phyloP scores from a whole-genome alignment of 2,888 invertebrate genomes.

The Drosophila robusta region DNA sequence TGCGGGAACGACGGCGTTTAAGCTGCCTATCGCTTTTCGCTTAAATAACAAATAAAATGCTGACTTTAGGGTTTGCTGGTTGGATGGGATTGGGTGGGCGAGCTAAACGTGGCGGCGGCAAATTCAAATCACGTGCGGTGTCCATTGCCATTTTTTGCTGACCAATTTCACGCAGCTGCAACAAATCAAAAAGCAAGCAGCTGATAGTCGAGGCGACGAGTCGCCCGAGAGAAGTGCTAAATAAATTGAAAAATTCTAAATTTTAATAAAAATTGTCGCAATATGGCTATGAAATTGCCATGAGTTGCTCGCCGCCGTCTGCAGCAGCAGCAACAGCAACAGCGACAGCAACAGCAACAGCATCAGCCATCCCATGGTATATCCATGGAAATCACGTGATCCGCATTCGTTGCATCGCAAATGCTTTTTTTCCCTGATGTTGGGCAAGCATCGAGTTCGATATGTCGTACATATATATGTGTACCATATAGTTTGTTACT shows the following conservation, averaged over 20 bases:
- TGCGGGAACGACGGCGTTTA: conserved; percentile 16
- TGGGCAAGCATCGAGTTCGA: conserved; percentile 18
- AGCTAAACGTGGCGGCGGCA: conserved; percentile 9
- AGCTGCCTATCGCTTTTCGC: conserved; percentile 16
- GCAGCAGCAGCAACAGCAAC: not conserved
- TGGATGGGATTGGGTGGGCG: not conserved
- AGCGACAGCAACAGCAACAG: conserved; percentile 5
- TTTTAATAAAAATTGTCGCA: conserved; percentile 80
- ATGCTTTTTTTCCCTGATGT: conserved; percentile 33
- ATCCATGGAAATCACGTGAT: conserved; percentile 65
- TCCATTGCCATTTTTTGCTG: conserved; percentile 70
- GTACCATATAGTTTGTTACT: not conserved
- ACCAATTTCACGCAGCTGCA: conserved; percentile 78
- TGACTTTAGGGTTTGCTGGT: not conserved
- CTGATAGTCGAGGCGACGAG: conserved; percentile 6
- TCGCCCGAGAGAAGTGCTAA: conserved; percentile 50
- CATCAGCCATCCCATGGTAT: conserved; percentile 16
- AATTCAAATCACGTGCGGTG: conserved; percentile 74
- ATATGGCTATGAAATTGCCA: conserved; percentile 76
- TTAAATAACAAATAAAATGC: conserved; percentile 43
- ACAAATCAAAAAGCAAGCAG: conserved; percentile 73
- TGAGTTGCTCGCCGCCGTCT: conserved; percentile 51
- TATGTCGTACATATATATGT: conserved; percentile 12
- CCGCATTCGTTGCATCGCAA: conserved; percentile 53
- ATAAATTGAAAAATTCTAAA: conserved; percentile 79